Conservation (phyloP, 2,888 invertebrate species). For the Cacoxenus indagator region DNA sequence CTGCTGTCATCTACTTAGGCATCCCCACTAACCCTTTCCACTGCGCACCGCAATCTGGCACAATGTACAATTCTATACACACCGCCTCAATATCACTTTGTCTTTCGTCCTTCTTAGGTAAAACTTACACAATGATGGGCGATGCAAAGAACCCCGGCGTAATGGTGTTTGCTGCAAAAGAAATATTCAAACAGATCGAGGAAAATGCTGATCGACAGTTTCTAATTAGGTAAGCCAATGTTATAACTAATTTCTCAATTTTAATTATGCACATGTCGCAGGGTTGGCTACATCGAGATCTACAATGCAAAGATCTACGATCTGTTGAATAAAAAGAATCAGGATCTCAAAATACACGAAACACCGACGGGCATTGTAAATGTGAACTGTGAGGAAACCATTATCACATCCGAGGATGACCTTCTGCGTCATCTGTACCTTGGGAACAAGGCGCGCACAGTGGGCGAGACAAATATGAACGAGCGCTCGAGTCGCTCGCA, state of each 20-base stretch:
- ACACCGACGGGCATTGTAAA: slow-evolving; percentile 75
- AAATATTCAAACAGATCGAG: slow-evolving; percentile 79
- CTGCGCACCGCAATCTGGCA: too few species aligned
- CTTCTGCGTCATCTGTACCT: slow-evolving; percentile 74
- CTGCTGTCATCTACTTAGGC: too few species aligned
- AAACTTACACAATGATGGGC: slow-evolving; percentile 89
- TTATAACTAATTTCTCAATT: too few species aligned
- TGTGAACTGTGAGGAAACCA: slow-evolving; percentile 77
- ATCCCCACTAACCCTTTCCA: too few species aligned
- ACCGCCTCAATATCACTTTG: background rate
- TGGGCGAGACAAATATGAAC: slow-evolving; percentile 89
- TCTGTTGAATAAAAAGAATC: slow-evolving; percentile 76
- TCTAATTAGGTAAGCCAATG: too few species aligned
- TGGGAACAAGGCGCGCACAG: slow-evolving; percentile 80
- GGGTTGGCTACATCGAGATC: slow-evolving; percentile 89
- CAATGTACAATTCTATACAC: too few species aligned
- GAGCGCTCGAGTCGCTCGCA: slow-evolving; percentile 91
- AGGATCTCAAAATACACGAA: slow-evolving; percentile 78
- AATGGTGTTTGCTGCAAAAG: slow-evolving; percentile 79
- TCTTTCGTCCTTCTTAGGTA: too few species aligned
- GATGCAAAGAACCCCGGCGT: slow-evolving; percentile 79
- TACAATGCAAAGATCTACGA: slow-evolving; percentile 89
- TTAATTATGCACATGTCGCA: too few species aligned
- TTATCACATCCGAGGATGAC: slow-evolving; percentile 76
- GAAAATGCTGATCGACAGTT: slow-evolving; percentile 78